Conservation (phyloP, 2,797 vertebrate genomes). For the Notoglanidium macrostoma region DNA sequence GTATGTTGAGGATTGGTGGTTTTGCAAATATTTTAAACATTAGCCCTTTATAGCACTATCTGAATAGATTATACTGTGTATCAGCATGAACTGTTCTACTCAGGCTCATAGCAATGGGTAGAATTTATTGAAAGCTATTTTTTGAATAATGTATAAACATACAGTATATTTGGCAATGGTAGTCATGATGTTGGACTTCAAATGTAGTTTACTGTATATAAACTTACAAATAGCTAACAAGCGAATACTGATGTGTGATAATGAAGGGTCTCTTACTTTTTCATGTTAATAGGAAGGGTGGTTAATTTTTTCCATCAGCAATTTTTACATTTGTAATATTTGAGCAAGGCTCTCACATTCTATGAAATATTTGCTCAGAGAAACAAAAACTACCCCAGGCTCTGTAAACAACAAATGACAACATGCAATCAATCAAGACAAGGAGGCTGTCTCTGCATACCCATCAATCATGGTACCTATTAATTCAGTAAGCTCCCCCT, state of each 20-base stretch:
- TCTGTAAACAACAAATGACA: background rate
- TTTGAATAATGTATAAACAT: background rate
- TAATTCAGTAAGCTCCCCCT: background rate
- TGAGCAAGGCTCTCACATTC: background rate
- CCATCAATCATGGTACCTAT: background rate
- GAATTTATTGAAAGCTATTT: background rate
- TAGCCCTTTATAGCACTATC: no score
- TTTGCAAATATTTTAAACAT: background rate
- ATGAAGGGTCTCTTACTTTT: background rate
- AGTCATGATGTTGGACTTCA: background rate
- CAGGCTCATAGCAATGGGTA: background rate
- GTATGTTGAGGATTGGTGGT: background rate
- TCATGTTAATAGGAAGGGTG: background rate
- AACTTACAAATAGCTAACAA: background rate
- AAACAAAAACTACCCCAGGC: background rate
- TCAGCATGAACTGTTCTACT: background rate
- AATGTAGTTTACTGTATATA: background rate
- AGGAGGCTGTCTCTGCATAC: background rate
- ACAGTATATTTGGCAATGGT: background rate
- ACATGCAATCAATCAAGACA: background rate
- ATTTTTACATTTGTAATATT: background rate
- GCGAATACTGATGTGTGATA: background rate
- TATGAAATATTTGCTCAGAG: background rate
- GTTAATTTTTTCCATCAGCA: background rate
- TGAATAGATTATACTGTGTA: background rate